Evolutionary conservation across 1,140 invertebrate genomes (phyloP).

Genomic region (Caerostris extrusa): DNA sequence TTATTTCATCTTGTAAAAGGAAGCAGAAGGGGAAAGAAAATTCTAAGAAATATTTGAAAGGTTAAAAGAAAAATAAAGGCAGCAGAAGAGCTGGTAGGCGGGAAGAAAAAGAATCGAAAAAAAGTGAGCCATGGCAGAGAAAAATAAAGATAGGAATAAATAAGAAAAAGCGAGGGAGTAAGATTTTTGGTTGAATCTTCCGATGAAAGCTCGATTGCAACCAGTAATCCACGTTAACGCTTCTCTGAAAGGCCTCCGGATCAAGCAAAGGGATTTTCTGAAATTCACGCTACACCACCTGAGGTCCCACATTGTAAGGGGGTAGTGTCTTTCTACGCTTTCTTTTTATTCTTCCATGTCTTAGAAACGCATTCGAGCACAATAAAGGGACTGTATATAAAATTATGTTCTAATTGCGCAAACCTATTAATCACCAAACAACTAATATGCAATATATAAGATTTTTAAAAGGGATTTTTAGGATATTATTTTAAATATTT

Average conservation of each 20-base stretch:
- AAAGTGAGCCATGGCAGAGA: conserved; percentile 9
- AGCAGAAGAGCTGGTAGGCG: neutral
- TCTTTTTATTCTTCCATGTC: conserved; percentile 54
- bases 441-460: no score
- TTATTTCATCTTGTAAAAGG: neutral
- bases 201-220: conserved; percentile 77
- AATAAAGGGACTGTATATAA: conserved; percentile 58
- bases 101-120: neutral
- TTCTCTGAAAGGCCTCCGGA: conserved; percentile 66
- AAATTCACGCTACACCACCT: conserved; percentile 77
- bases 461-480: no score
- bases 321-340: conserved; percentile 29
- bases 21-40: neutral
- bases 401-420: neutral
- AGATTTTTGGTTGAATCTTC: conserved; percentile 76
- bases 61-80: conserved; percentile 24
- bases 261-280: conserved; percentile 75
- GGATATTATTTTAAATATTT: no score
- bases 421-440: no score
- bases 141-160: conserved; percentile 69
- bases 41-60: conserved; percentile 1
- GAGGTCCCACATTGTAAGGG: conserved; percentile 53
- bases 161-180: conserved; percentile 48
- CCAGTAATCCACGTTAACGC: conserved; percentile 68
- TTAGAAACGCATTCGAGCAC: conserved; percentile 13